Evolutionary conservation across 2,797 vertebrate genomes (phyloP).

Genomic region (Bovichtus diacanthus): DNA sequence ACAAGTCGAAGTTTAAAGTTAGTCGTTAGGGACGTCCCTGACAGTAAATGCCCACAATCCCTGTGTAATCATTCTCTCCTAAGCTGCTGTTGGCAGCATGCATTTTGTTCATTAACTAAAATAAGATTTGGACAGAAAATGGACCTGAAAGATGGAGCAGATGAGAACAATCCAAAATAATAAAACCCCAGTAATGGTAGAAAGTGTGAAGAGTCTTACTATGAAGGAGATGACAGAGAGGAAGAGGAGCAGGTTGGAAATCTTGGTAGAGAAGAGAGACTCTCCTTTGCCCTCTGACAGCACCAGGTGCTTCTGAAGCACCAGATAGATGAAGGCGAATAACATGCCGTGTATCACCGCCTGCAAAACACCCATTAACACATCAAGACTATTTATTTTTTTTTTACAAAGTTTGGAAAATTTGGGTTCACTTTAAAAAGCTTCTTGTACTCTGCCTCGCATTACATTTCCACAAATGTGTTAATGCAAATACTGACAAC

Average conservation of each 20-base stretch:
- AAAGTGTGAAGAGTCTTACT: conserved; percentile 81
- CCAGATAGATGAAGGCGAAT: conserved; percentile 96
- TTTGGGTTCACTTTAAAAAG: neutral
- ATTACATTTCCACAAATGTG: neutral
- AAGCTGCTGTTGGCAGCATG: neutral
- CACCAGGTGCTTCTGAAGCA: conserved; percentile 92
- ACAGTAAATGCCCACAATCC: no score
- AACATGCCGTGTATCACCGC: conserved; percentile 96
- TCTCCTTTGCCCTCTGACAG: conserved; percentile 96
- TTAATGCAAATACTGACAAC: neutral
- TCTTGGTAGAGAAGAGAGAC: conserved; percentile 89
- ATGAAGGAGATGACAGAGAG: conserved; percentile 92
- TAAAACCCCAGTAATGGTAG: no score
- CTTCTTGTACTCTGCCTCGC: neutral
- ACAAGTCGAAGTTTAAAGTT: no score
- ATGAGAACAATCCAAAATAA: neutral
- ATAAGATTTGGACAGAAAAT: neutral
- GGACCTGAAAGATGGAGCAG: neutral
- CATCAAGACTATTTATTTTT: neutral
- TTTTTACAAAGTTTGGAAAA: neutral
- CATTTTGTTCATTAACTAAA: neutral
- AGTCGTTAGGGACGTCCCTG: no score
- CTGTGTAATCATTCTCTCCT: neutral
- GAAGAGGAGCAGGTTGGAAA: conserved; percentile 94
- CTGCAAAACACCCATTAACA: conserved; percentile 72